Evolutionary conservation across 2,113 vertebrate species (phyloP).

Genomic region (Odocoileus hemionus): DNA sequence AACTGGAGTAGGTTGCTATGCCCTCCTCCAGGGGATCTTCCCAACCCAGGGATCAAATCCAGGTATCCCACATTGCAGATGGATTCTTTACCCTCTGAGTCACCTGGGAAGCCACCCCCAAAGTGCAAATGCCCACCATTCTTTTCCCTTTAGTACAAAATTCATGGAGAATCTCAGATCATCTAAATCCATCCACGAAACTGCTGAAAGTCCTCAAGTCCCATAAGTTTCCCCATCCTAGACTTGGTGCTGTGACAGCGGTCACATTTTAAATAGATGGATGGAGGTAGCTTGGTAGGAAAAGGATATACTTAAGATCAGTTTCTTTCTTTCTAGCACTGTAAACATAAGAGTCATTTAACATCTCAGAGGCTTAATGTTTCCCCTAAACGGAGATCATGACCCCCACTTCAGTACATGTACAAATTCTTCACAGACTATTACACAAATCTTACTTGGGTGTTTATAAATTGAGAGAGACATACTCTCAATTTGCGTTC

Average conservation of each 20-base stretch:
- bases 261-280: no score
- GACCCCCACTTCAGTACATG: neutral
- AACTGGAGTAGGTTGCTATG: neutral
- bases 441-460: neutral
- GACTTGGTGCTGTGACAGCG: neutral
- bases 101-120: neutral
- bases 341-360: neutral
- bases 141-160: neutral
- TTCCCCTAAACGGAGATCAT: neutral
- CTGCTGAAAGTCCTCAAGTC: neutral
- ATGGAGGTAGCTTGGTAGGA: neutral
- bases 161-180: neutral
- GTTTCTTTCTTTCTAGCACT: neutral
- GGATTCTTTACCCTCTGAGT: neutral
- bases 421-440: neutral
- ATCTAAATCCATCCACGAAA: neutral
- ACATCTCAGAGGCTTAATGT: neutral
- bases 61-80: neutral
- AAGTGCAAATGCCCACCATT: neutral
- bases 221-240: neutral
- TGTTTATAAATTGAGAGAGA: neutral
- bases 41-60: neutral
- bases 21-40: neutral
- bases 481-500: neutral
- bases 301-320: neutral